Evolutionary conservation across 2,888 invertebrate genomes (phyloP).

Genomic region (Arrhopalites spinosus): DNA sequence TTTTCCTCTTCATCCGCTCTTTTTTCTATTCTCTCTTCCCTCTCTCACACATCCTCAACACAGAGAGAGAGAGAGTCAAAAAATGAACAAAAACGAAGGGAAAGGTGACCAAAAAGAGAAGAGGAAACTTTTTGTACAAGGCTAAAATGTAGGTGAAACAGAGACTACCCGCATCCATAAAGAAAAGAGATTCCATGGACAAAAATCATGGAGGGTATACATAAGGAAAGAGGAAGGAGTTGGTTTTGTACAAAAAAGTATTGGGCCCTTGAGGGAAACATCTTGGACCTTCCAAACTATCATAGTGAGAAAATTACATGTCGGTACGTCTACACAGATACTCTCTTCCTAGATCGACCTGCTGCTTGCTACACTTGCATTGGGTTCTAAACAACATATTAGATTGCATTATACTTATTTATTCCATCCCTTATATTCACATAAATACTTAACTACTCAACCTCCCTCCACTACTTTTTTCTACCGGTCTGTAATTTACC

Average conservation of each 20-base stretch:
- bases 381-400: background rate
- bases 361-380: constrained; percentile 18
- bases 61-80: background rate
- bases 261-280: constrained; percentile 33
- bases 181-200: background rate
- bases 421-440: constrained; percentile 24
- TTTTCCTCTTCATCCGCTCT: constrained; percentile 12
- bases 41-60: background rate
- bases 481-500: constrained; percentile 29
- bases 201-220: too few relatives aligned
- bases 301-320: constrained; percentile 40
- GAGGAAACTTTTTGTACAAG: background rate
- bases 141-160: background rate
- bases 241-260: background rate
- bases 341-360: background rate
- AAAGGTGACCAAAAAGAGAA: constrained; percentile 17
- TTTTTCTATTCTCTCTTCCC: background rate
- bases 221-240: background rate
- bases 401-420: constrained; percentile 4
- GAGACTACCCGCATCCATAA: background rate
- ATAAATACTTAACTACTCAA: constrained; percentile 36
- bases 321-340: constrained; percentile 28
- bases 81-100: constrained; percentile 30
- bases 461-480: constrained; percentile 28
- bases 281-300: constrained; percentile 10